Percentiles rank a stretch among this genome's conserved stretches.
These are phyloP conservation scores for Miichthys miiuy DNA, from an alignment of 2,797 vertebrate species.

Conservation along the genomic window DNA sequence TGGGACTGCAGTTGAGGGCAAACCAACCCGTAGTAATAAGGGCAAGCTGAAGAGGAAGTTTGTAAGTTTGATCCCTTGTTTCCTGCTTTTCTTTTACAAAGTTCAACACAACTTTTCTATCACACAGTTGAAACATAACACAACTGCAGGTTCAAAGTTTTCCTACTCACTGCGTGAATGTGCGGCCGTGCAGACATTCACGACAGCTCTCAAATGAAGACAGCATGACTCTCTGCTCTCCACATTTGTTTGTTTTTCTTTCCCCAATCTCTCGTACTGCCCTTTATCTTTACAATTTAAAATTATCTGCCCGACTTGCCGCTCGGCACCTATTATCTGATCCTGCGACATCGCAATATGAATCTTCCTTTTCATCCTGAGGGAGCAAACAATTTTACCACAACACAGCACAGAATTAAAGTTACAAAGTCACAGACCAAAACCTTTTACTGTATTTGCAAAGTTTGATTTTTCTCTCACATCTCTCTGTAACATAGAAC, in stretches of 20 bases:
- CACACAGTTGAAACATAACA: neutral
- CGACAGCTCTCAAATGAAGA: slow-evolving; percentile 26
- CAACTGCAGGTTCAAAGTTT: neutral
- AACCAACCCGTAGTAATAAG: slow-evolving; percentile 72
- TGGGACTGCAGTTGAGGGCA: slow-evolving; percentile 60
- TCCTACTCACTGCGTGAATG: neutral
- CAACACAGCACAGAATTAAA: neutral
- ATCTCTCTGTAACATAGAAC: neutral
- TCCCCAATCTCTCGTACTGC: neutral
- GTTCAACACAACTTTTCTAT: neutral
- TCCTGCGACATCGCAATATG: neutral
- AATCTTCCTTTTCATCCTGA: neutral
- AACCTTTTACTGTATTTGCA: neutral
- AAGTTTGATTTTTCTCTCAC: neutral
- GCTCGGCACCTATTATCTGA: neutral
- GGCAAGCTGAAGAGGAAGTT: slow-evolving; percentile 93
- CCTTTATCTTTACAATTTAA: slow-evolving; percentile 7
- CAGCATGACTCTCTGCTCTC: neutral
- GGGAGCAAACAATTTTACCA: neutral
- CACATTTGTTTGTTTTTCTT: neutral
- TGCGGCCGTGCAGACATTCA: slow-evolving; percentile 9
- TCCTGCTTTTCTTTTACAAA: neutral
- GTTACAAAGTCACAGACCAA: neutral
- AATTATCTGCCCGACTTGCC: neutral
- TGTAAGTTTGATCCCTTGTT: slow-evolving; percentile 83